Conservation (phyloP, 2,888 invertebrate species). For the Dryococelus australis region DNA sequence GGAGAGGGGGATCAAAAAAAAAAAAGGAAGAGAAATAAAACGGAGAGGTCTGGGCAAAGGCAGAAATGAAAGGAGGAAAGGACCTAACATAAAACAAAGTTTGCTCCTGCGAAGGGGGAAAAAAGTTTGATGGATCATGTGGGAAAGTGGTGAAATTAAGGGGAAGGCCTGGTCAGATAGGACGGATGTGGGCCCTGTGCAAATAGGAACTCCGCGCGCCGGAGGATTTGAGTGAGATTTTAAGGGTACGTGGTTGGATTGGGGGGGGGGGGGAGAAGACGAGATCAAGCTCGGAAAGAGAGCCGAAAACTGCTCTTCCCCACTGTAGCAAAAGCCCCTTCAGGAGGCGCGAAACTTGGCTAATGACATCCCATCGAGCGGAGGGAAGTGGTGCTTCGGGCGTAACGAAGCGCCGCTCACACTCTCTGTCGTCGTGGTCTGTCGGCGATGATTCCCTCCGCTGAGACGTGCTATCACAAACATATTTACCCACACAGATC, state of each 20-base stretch:
- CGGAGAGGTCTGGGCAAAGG: background rate
- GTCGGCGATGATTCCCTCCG: background rate
- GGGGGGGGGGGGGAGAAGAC: background rate
- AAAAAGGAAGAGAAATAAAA: background rate
- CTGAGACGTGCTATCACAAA: background rate
- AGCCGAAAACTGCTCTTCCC: background rate
- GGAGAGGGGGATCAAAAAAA: background rate
- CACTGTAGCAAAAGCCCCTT: background rate
- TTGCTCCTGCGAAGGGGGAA: background rate
- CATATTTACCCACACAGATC: background rate
- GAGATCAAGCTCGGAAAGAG: background rate
- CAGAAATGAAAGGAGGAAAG: background rate
- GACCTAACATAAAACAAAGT: constrained; percentile 18
- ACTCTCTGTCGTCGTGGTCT: background rate
- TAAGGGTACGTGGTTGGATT: no score
- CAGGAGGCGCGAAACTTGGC: background rate
- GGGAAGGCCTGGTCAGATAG: constrained; percentile 24
- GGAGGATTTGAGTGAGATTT: background rate
- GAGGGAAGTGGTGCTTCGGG: background rate
- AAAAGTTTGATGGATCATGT: constrained; percentile 28
- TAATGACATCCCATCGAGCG: constrained; percentile 10
- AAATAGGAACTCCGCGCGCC: constrained; percentile 4
- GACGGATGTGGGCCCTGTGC: constrained; percentile 8
- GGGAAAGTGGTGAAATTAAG: constrained; percentile 25
- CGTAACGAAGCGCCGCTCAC: background rate